Evolutionary conservation across 2,113 vertebrate genomes (phyloP), one percentile per base, ranked within the genome.

Genomic region (Clarias magur): DNA sequence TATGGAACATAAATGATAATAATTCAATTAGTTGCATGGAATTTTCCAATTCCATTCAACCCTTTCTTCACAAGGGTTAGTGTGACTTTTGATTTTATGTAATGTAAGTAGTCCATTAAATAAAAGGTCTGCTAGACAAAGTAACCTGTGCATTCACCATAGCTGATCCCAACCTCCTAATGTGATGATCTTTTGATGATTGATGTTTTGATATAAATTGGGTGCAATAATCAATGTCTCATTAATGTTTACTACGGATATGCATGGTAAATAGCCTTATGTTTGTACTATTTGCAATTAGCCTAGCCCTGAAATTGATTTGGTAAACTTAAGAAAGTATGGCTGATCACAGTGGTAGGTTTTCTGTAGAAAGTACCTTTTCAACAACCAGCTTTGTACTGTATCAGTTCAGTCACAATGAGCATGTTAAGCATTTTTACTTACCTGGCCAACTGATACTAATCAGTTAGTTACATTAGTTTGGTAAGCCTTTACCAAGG

Each of bases 191-290:
- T 68, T 34, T 68, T 80, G 6, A 48, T 48, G 48, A 80, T 80
- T 54, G 62, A 68, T 86, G 73, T 48, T 62, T 73, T 85, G 34
- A 17, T 79, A 65, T 79, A 30, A 79, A 54, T 54, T 85, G 84
- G 75, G 19, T 85, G 76, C 75, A 86, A 80, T 86, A 80, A 86
- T n/a, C 73, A 17, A 60, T 86, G 78, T 82, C 54, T 85, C 13
- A 72, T 86, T 67, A 86, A 60, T 81, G 78, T 34, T 86, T 59
- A 80, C 70, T 80, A 82, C 42, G 54, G 65, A 86, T 81, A 81
- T 86, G 85, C 78, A 86, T 82, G 85, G 81, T 82, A 56, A 68
- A 70, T 57, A 80, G 16, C 19, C 68, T 73, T 75, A 85, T 85
- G 34, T 70, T 42, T 19, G 60, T 84, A 42, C 54, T 85, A 27